These are phyloP conservation scores for Orbicella faveolata DNA, from an alignment of 64 coral and sea anemone species.

Conservation along the genomic window DNA sequence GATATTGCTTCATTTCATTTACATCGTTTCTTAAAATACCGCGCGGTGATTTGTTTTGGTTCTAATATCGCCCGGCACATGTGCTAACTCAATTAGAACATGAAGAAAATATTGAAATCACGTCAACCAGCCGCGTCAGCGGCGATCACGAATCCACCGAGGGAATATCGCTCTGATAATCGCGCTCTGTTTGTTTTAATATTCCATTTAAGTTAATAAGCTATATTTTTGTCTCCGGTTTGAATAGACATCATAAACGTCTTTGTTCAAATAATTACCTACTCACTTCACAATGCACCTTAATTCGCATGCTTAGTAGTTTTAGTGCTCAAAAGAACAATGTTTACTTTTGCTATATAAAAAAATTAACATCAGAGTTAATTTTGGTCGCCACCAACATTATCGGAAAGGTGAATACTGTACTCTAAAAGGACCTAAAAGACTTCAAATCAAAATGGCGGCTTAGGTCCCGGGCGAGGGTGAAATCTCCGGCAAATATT, in stretches of 20 bases:
- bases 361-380: neutral
- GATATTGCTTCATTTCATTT: neutral
- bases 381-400: neutral
- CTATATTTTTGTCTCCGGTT: neutral
- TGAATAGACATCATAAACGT: neutral
- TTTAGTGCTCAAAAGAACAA: neutral
- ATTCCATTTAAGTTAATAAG: neutral
- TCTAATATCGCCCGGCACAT: neutral
- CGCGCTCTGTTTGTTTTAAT: neutral
- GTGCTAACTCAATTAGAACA: conserved; percentile 9
- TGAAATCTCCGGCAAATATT: neutral
- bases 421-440: too few species aligned
- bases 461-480: neutral
- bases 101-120: neutral
- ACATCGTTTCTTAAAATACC: neutral
- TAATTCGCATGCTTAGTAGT: neutral
- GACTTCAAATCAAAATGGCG: neutral
- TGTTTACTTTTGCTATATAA: neutral
- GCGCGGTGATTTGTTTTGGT: neutral
- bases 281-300: neutral
- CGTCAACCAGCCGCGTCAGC: neutral
- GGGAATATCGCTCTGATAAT: neutral
- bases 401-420: neutral
- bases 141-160: neutral
- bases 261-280: neutral